Evolutionary conservation across 2,797 vertebrate genomes (phyloP).

Genomic region (Notolabrus celidotus): DNA sequence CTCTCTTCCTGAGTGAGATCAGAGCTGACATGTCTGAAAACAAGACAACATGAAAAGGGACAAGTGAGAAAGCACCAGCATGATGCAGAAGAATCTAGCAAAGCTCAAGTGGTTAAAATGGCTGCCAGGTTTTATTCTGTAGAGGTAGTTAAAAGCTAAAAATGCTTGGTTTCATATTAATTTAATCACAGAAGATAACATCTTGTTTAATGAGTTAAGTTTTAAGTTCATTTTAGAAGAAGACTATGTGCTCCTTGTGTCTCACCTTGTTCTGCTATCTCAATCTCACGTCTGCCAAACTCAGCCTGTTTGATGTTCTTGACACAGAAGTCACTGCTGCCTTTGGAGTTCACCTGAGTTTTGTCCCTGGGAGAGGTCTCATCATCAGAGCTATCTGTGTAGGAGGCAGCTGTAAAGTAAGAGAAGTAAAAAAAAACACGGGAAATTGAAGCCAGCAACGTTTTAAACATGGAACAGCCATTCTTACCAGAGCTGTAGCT

Average conservation of each 20-base stretch:
- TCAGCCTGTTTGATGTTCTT: constrained; percentile 97
- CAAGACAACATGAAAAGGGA: constrained; percentile 24
- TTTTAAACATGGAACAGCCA: neutral
- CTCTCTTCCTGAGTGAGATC: constrained; percentile 96
- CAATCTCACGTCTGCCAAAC: constrained; percentile 95
- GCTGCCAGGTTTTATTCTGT: neutral
- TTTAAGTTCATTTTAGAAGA: neutral
- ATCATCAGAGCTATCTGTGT: constrained; percentile 96
- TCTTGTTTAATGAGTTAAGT: neutral
- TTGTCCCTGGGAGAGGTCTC: constrained; percentile 95
- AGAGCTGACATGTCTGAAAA: constrained; percentile 92
- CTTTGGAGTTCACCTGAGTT: constrained; percentile 93
- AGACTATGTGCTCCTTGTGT: neutral
- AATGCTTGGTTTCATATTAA: neutral
- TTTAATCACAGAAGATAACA: neutral
- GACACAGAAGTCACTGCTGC: constrained; percentile 95
- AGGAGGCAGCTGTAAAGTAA: constrained; percentile 89
- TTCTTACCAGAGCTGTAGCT: constrained; percentile 94
- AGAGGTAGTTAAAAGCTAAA: too few relatives aligned
- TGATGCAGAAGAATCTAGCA: neutral
- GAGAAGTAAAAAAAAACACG: neutral
- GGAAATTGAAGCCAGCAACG: neutral
- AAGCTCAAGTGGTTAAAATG: neutral
- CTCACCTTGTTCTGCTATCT: constrained; percentile 95
- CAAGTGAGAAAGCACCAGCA: constrained; percentile 18